phyloP scores from a whole-genome alignment of 2,113 vertebrate species.

The Grallaria varia region DNA sequence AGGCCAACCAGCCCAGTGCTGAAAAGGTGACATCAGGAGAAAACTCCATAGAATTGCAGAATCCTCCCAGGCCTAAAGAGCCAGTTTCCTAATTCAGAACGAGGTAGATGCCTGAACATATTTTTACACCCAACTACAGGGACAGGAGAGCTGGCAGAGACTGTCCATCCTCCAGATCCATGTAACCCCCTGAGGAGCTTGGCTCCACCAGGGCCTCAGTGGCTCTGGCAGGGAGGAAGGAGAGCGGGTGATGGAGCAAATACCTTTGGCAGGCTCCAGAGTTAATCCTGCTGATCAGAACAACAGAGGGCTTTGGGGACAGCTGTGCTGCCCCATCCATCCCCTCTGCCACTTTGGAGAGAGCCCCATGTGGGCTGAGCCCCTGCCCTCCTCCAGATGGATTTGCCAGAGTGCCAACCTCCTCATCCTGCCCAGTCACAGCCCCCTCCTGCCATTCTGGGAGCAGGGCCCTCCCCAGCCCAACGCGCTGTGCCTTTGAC shows the following conservation, averaged over 20 bases:
- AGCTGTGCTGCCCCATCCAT: not conserved
- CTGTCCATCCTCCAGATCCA: not conserved
- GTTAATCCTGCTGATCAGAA: not conserved
- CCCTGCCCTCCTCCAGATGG: conserved; percentile 3
- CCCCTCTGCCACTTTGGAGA: not conserved
- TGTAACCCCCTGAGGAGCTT: rapidly evolving
- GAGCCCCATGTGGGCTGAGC: not conserved
- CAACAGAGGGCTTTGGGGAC: not conserved
- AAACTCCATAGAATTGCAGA: rapidly evolving
- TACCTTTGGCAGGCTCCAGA: not conserved
- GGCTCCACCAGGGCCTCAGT: not conserved
- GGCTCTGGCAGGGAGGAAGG: not conserved
- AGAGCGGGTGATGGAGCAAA: not conserved
- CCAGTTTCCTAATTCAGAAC: not conserved
- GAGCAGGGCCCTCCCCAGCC: not conserved
- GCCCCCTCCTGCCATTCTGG: not conserved
- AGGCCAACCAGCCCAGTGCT: not conserved
- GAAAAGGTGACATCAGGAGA: not conserved
- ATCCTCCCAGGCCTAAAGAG: not conserved
- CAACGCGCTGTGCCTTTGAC: not conserved
- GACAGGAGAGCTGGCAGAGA: not conserved
- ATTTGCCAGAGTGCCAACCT: not conserved
- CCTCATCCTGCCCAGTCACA: not conserved
- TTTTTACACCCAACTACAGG: not conserved
- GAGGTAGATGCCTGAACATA: not conserved